These are phyloP conservation scores for Lithophane ornitopus DNA, from an alignment of 2,888 invertebrate species.

Conservation along the genomic window DNA sequence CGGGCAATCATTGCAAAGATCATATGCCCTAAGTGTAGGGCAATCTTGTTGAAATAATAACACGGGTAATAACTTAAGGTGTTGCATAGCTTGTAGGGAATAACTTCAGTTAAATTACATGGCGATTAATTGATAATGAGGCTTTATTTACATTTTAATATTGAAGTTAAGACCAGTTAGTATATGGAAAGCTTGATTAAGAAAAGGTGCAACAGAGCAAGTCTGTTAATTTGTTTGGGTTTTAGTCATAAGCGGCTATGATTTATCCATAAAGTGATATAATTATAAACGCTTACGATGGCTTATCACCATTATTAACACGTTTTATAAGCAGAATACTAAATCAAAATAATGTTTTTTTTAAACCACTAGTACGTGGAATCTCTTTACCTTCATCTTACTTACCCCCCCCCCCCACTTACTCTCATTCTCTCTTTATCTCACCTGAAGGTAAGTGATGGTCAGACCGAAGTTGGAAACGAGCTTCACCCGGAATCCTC, in stretches of 20 bases:
- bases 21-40: conserved; percentile 35
- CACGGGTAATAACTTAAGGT: conserved; percentile 6
- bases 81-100: neutral
- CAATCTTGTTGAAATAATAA: conserved; percentile 62
- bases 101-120: conserved; percentile 1
- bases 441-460: too few species aligned
- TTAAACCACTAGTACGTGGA: too few species aligned
- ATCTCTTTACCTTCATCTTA: too few species aligned
- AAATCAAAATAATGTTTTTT: too few species aligned
- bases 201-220: neutral
- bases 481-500: too few species aligned
- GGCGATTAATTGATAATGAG: conserved; percentile 33
- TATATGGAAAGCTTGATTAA: neutral
- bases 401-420: too few species aligned
- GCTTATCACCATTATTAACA: conserved; percentile 7
- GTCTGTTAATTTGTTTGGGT: neutral
- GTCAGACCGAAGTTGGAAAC: too few species aligned
- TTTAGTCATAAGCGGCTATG: neutral
- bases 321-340: too few species aligned
- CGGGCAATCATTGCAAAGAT: conserved; percentile 64
- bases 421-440: too few species aligned
- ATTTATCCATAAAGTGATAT: neutral
- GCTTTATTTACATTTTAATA: conserved; percentile 36
- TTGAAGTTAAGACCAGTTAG: conserved; percentile 8
- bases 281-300: conserved; percentile 4